Evolutionary conservation across 2,797 vertebrate genomes (phyloP).

Genomic region (Pteronotus mesoamericanus): DNA sequence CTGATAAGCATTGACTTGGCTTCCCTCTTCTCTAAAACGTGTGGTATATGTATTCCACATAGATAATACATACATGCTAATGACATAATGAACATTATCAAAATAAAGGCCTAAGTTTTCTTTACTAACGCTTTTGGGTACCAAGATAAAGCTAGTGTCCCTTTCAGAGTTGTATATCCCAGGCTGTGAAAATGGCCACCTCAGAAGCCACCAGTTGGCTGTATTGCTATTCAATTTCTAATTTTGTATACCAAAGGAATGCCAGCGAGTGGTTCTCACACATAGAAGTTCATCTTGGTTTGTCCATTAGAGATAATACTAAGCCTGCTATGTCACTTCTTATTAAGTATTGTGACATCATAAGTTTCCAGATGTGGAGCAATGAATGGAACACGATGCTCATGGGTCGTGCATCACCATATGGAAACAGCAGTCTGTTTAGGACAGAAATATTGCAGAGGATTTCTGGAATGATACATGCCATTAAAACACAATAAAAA

Average conservation of each 20-base stretch:
- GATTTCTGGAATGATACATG: neutral
- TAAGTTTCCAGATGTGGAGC: neutral
- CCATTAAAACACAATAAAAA: neutral
- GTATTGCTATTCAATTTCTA: neutral
- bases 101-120: neutral
- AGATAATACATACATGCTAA: neutral
- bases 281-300: neutral
- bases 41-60: neutral
- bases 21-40: neutral
- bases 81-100: neutral
- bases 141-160: neutral
- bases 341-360: neutral
- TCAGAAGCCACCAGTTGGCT: neutral
- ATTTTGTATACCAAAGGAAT: neutral
- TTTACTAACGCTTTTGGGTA: neutral
- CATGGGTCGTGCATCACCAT: neutral
- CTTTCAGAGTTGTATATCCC: neutral
- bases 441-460: neutral
- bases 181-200: neutral
- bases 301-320: neutral
- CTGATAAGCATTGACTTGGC: neutral
- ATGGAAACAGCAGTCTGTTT: neutral
- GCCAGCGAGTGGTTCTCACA: neutral
- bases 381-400: neutral
- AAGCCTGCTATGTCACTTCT: neutral